Evolutionary conservation across 2,113 vertebrate species (phyloP).

Genomic region (Dolichotis patagonum): DNA sequence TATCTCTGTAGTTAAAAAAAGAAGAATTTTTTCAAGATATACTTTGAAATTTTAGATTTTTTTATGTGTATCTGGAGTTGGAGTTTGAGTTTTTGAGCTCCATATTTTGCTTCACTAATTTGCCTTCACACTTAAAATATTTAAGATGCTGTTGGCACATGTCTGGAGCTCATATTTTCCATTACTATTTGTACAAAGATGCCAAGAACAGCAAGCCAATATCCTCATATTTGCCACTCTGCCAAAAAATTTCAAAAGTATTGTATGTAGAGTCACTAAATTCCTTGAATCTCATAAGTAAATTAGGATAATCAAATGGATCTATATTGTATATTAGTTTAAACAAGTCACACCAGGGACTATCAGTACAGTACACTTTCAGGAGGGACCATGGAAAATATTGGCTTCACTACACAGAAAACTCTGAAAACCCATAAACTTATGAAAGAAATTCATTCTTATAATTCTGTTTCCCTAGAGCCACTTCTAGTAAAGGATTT

Average conservation of each 20-base stretch:
- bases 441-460: not conserved
- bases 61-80: not conserved
- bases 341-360: not conserved
- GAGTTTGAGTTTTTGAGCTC: too few relatives aligned
- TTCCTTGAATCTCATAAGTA: not conserved
- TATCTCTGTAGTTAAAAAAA: not conserved
- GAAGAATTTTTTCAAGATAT: not conserved
- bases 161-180: not conserved
- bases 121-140: too few relatives aligned
- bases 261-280: not conserved
- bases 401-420: not conserved
- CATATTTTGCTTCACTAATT: too few relatives aligned
- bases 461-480: not conserved
- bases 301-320: not conserved
- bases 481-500: not conserved
- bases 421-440: not conserved
- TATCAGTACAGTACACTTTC: not conserved
- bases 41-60: not conserved
- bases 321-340: not conserved
- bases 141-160: not conserved
- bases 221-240: not conserved
- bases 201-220: not conserved
- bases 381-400: not conserved
- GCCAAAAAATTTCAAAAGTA: not conserved
- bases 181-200: not conserved